phyloP scores from a whole-genome alignment of 2,888 invertebrate species.

The Ellobium chinense region DNA sequence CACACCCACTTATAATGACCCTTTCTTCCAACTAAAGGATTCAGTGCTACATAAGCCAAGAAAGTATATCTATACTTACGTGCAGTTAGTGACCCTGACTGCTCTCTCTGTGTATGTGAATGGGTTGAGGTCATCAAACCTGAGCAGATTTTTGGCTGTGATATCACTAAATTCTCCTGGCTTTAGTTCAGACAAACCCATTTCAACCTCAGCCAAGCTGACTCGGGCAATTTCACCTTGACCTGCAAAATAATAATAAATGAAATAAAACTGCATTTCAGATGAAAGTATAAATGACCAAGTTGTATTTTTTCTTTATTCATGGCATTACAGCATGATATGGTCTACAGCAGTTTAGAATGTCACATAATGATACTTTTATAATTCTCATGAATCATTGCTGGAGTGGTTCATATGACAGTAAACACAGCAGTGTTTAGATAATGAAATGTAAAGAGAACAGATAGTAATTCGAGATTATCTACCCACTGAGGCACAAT shows the following conservation, averaged over 20 bases:
- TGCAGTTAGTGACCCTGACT: slow-evolving; percentile 69
- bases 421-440: no score
- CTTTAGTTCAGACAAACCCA: slow-evolving; percentile 67
- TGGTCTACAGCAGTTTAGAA: neutral
- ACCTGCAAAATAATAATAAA: slow-evolving; percentile 61
- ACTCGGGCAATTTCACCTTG: slow-evolving; percentile 70
- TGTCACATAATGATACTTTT: neutral
- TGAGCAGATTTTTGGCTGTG: slow-evolving; percentile 72
- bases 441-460: no score
- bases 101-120: slow-evolving; percentile 76
- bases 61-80: no score
- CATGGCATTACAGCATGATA: no score
- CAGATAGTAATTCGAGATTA: no score
- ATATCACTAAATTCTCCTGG: slow-evolving; percentile 74
- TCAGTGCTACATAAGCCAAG: no score
- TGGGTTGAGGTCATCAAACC: slow-evolving; percentile 76
- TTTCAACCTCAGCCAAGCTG: slow-evolving; percentile 60
- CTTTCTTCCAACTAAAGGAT: no score
- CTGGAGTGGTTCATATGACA: no score
- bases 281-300: neutral
- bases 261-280: neutral
- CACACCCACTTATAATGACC: no score
- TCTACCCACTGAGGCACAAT: no score
- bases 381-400: no score
- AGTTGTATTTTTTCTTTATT: neutral